A percentile compares a stretch with the other conserved stretches of the same genome.
These are phyloP conservation scores for Zygaena filipendulae DNA, from an alignment of 2,888 invertebrate genomes.

Conservation along the genomic window DNA sequence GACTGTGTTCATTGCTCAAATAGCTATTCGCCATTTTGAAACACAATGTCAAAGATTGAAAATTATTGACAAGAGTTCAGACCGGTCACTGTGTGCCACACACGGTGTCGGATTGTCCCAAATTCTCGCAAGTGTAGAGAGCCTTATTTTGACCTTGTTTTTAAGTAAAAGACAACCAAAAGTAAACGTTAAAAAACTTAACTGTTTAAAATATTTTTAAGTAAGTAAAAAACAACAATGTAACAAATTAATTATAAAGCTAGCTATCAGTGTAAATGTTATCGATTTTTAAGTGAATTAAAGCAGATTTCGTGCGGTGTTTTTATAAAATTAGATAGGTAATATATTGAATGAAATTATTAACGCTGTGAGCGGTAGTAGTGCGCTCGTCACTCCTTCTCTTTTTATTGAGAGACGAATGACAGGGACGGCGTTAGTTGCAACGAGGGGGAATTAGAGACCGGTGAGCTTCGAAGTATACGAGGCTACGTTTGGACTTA, in stretches of 20 bases:
- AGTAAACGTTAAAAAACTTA: conserved; percentile 63
- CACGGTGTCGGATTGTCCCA: conserved; percentile 41
- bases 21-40: too few relatives aligned
- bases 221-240: conserved; percentile 60
- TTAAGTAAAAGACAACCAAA: conserved; percentile 68
- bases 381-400: conserved; percentile 41
- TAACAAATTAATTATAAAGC: conserved; percentile 68
- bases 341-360: conserved; percentile 69
- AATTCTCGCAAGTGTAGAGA: conserved; percentile 44
- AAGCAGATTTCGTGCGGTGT: conserved; percentile 67
- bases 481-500: conserved; percentile 55
- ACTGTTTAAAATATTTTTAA: conserved; percentile 65
- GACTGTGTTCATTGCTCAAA: too few relatives aligned
- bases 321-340: conserved; percentile 69
- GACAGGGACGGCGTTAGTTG: conserved; percentile 26
- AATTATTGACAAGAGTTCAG: too few relatives aligned
- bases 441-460: conserved; percentile 25
- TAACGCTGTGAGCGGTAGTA: conserved; percentile 51
- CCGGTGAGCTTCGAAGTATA: conserved; percentile 35
- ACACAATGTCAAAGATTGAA: too few relatives aligned
- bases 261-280: conserved; percentile 69
- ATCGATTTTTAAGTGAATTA: conserved; percentile 64
- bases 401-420: conserved; percentile 26
- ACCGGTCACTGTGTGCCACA: too few relatives aligned
- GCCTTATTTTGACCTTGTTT: conserved; percentile 54